Evolutionary conservation across 1,140 invertebrate species (phyloP).

Genomic region (Rhynchophorus ferrugineus): DNA sequence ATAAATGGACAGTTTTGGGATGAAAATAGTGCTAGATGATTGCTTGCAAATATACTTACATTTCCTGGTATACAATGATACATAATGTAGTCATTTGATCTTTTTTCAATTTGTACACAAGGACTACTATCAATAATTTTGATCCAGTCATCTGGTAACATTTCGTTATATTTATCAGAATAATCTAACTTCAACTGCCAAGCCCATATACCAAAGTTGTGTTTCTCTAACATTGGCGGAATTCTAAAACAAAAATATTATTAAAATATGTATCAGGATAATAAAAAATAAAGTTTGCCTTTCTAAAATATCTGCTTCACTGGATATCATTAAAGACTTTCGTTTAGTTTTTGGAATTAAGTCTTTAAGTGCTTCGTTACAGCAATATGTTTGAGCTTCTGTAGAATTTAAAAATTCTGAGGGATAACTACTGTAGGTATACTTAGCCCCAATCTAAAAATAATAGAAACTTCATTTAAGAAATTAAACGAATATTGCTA

Average conservation of each 20-base stretch:
- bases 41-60: constrained; percentile 32
- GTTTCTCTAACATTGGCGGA: constrained; percentile 26
- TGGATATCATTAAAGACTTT: constrained; percentile 29
- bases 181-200: constrained; percentile 35
- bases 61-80: constrained; percentile 32
- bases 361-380: constrained; percentile 44
- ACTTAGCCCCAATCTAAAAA: constrained; percentile 40
- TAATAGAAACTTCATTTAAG: background rate
- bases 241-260: constrained; percentile 8
- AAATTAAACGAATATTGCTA: background rate
- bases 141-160: constrained; percentile 35
- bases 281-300: constrained; percentile 32
- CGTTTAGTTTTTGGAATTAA: constrained; percentile 37
- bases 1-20: too few species aligned
- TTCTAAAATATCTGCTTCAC: constrained; percentile 36
- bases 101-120: constrained; percentile 25
- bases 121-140: constrained; percentile 32
- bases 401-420: constrained; percentile 45
- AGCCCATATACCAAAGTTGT: constrained; percentile 31
- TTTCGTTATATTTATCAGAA: constrained; percentile 32
- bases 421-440: constrained; percentile 51
- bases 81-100: constrained; percentile 24
- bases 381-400: constrained; percentile 47
- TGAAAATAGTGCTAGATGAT: too few species aligned
- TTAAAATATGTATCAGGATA: background rate